Base-by-base conservation (phyloP, 2,797 vertebrate species). In the Enteromius afrohamiltoni region DNA sequence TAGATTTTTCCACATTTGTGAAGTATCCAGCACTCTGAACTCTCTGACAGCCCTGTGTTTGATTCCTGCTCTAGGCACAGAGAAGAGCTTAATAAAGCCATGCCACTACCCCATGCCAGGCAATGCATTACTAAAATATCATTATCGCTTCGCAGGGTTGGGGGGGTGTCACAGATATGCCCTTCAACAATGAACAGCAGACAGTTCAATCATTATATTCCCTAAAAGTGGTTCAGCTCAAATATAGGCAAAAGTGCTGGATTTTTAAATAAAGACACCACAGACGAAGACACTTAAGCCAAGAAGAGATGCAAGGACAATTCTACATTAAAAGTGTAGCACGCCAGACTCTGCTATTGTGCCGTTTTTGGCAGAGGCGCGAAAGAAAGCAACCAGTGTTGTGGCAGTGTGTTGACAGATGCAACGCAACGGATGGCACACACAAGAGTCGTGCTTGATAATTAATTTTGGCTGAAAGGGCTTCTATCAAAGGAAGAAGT, bases 401-500 rank as follows among this genome's bases (percentile, higher is more conserved):
- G 40, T 0, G 34, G 55, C 37, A 26, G 37, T 31, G 75, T 45
- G 60, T 31, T 65, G 58, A 65, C 42, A 65, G 76, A 65, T 47
- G 58, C 37, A 40, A 45, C 42, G 10, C 42, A 11, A 45, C 42
- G 42, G 42, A 45, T 45, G 42, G 42, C 42, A 45, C 42, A 45
- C 88, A 86, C 84, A 68, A 49, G 83, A 79, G 55, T 83, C 83
- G 83, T 11, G 79, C 34, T 67, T 75, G 85, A 88, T 94, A 91
- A 94, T 92, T 93, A 92, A 87, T 88, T 85, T 70, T 51, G 47
- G 88, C 88, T 84, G 88, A 93, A 93, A 94, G 91, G 90, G 88
- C 91, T 93, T 92, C 88, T 89, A 94, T 94, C 92, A 94, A 93
- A 95, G 90, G 88, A 86, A 82, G 88, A 88, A 87, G 73, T 87